Base-by-base conservation (phyloP, 2,113 vertebrate genomes). In the Nansenia antarctica region DNA sequence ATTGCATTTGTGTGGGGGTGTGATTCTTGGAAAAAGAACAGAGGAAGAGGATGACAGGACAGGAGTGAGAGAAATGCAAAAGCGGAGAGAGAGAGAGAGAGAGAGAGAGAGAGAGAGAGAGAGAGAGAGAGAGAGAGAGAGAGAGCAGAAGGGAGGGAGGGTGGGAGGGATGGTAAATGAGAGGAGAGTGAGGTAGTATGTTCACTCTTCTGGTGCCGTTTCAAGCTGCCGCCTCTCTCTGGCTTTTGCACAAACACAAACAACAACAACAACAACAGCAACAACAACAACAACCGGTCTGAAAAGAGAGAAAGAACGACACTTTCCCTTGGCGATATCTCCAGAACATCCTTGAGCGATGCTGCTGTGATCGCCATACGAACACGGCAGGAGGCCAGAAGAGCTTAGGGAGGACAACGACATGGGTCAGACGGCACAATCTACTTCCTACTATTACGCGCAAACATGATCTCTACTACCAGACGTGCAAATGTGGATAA, bases 281-380 rank as follows among this genome's bases (percentile, higher is more conserved):
- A n/a, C n/a, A n/a, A n/a, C n/a, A n/a, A n/a, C n/a, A 82, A 80
- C 84, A 82, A 87, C 84, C 85, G 77, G 83, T 85, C n/a, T 79
- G 82, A 62, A 70, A 74, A 78, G 76, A 80, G 76, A 22, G 49
- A n/a, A 7, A n/a, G 49, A 53, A 55, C 8, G n/a, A n/a, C 65
- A 67, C 69, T 77, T 77, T 68, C 74, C 59, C 63, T 72, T 67
- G 62, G 65, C 76, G 69, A 20, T 58, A 59, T 55, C 52, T 58
- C 42, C 54, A 34, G 27, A 58, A 55, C 54, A 69, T 72, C n/a
- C 65, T 72, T 62, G 26, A n/a, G 22, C 30, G 55, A 67, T 53
- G 31, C 0, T 72, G 73, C 75, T 72, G 71, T 69, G 34, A 39
- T 54, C 67, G 54, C 29, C 77, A 72, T 58, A 60, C 35, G 59